Evolutionary conservation across 1,140 invertebrate genomes (phyloP).

Genomic region (Lordiphosa collinella): DNA sequence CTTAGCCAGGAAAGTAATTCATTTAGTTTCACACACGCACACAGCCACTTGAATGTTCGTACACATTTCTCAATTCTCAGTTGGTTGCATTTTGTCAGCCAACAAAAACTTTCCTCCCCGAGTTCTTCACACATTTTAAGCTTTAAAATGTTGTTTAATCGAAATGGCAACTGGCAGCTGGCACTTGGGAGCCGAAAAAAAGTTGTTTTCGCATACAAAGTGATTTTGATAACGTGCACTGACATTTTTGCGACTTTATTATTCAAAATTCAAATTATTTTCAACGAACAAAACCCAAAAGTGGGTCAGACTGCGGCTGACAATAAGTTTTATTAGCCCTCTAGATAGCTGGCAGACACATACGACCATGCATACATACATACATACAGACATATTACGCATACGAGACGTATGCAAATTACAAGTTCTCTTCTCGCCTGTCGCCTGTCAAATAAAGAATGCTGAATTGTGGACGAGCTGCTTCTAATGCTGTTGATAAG

Average conservation of each 20-base stretch:
- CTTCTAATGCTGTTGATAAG: conserved; percentile 44
- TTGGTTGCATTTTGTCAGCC: conserved; percentile 14
- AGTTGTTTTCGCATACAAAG: conserved; percentile 44
- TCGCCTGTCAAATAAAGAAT: conserved; percentile 39
- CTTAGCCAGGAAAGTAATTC: conserved; percentile 28
- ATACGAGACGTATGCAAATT: conserved; percentile 52
- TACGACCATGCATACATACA: conserved; percentile 1
- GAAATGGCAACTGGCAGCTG: conserved; percentile 39
- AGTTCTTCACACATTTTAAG: conserved; percentile 14
- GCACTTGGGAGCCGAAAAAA: conserved; percentile 24
- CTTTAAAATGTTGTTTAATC: conserved; percentile 34
- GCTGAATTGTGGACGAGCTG: conserved; percentile 28
- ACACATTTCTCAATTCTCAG: conserved; percentile 13
- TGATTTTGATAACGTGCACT: conserved; percentile 50
- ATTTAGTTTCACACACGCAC: conserved; percentile 24
- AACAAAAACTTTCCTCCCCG: conserved; percentile 10
- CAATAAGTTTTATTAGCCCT: conserved; percentile 41
- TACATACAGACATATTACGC: conserved; percentile 11
- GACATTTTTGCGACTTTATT: conserved; percentile 54
- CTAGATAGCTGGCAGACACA: conserved; percentile 8
- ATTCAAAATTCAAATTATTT: conserved; percentile 61
- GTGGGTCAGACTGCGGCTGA: conserved; percentile 39
- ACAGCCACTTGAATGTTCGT: conserved; percentile 4
- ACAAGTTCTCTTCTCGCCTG: conserved; percentile 6
- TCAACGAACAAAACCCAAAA: conserved; percentile 23